Evolutionary conservation across 2,113 vertebrate genomes (phyloP).

Genomic region (Aegotheles bennettii): DNA sequence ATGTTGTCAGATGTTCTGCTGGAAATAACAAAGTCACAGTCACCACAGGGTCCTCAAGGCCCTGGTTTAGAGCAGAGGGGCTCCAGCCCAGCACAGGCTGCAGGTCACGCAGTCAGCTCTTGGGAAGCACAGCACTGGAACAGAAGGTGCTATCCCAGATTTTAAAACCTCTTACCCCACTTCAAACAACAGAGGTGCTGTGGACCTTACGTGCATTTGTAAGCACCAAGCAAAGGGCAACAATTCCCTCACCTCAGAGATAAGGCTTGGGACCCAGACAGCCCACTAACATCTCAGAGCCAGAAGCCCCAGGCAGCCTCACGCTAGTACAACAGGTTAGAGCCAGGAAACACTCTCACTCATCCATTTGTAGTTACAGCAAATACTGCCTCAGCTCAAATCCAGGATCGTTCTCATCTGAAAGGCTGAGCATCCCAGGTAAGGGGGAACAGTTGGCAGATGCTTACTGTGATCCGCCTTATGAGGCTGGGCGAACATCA

Average conservation of each 20-base stretch:
- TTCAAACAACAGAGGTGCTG: not conserved
- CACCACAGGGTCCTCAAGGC: not conserved
- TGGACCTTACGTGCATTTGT: not conserved
- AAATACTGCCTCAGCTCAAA: not conserved
- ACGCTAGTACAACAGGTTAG: not conserved
- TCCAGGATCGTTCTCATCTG: not conserved
- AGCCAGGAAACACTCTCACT: not conserved
- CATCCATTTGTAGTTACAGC: not conserved
- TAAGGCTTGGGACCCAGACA: not conserved
- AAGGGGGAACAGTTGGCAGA: not conserved
- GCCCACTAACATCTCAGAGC: not conserved
- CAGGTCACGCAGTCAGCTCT: not conserved
- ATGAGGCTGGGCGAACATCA: not conserved
- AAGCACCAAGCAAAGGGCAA: not conserved
- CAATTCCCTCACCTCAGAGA: not conserved
- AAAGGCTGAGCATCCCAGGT: not conserved
- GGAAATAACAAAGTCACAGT: not conserved
- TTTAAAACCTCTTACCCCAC: not conserved
- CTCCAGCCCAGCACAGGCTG: not conserved
- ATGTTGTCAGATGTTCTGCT: not conserved
- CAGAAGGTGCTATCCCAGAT: not conserved
- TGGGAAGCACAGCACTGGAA: not conserved
- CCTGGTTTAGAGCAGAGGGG: not conserved
- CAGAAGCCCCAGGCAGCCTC: not conserved
- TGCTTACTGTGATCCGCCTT: constrained; percentile 7